These are phyloP conservation scores for Apamea anceps DNA, from an alignment of 2,888 invertebrate genomes.

Conservation along the genomic window DNA sequence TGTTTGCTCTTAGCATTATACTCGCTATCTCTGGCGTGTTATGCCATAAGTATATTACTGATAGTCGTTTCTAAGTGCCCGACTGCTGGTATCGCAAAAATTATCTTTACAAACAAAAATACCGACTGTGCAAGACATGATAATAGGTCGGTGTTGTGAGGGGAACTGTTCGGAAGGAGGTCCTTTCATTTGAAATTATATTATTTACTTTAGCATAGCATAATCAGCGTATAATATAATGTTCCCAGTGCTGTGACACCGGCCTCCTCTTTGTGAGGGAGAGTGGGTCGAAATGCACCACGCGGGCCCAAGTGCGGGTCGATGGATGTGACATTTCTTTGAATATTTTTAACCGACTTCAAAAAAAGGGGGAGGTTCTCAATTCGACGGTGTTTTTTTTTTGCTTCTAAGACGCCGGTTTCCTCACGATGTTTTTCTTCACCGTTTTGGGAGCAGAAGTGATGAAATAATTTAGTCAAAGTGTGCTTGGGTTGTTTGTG, in stretches of 20 bases:
- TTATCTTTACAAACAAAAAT: slow-evolving; percentile 15
- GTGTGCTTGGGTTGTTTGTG: background rate
- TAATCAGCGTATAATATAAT: background rate
- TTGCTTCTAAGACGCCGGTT: background rate
- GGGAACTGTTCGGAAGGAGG: background rate
- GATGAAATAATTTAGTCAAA: background rate
- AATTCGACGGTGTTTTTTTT: no score
- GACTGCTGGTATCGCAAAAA: slow-evolving; percentile 21
- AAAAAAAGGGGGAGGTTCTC: no score
- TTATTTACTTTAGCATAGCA: background rate
- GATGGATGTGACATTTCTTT: background rate
- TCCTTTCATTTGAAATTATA: background rate
- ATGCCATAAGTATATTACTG: slow-evolving; percentile 19
- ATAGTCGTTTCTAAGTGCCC: slow-evolving; percentile 32
- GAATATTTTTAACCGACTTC: no score
- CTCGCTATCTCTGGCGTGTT: slow-evolving; percentile 30
- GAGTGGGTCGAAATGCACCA: background rate
- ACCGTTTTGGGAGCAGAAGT: background rate
- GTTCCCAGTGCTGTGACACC: background rate
- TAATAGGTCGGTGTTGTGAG: background rate
- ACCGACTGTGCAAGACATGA: slow-evolving; percentile 5
- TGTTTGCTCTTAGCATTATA: slow-evolving; percentile 42
- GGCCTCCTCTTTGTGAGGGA: background rate
- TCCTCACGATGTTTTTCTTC: background rate
- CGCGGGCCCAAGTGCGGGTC: background rate